Conservation (phyloP, 2,797 vertebrate species). For the Syngnathus rostellatus region DNA sequence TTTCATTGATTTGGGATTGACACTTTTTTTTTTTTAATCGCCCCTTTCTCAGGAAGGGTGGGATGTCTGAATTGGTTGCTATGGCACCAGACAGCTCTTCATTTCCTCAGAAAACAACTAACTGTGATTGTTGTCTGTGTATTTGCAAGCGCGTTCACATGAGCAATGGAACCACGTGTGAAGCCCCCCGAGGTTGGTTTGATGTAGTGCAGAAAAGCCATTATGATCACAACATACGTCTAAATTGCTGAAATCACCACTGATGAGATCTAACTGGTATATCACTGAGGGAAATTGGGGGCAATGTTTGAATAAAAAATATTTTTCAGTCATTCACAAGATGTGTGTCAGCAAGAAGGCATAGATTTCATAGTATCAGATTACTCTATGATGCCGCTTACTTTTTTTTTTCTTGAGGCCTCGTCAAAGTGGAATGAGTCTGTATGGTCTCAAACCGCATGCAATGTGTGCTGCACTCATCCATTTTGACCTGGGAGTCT, state of each 20-base stretch:
- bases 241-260: constrained; percentile 16
- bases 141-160: constrained; percentile 27
- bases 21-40: constrained; percentile 49
- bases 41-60: constrained; percentile 67
- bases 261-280: constrained; percentile 20
- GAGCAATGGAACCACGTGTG: constrained; percentile 19
- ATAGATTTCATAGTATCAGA: not conserved
- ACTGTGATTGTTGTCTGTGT: constrained; percentile 61
- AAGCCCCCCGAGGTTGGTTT: constrained; percentile 18
- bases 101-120: constrained; percentile 82
- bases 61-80: constrained; percentile 89
- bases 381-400: not conserved
- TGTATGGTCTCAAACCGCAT: not conserved
- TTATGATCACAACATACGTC: constrained; percentile 30
- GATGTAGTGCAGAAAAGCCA: constrained; percentile 31
- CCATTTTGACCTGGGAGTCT: constrained; percentile 18
- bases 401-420: not conserved
- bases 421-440: not conserved
- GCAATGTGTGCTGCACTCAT: constrained; percentile 6
- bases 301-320: constrained; percentile 13
- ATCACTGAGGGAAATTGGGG: constrained; percentile 14
- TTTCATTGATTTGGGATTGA: constrained; percentile 59
- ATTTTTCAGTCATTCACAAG: constrained; percentile 27
- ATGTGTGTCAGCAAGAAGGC: constrained; percentile 12
- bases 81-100: constrained; percentile 87